Conservation (phyloP, 2,888 invertebrate genomes). For the Argynnis bischoffii region DNA sequence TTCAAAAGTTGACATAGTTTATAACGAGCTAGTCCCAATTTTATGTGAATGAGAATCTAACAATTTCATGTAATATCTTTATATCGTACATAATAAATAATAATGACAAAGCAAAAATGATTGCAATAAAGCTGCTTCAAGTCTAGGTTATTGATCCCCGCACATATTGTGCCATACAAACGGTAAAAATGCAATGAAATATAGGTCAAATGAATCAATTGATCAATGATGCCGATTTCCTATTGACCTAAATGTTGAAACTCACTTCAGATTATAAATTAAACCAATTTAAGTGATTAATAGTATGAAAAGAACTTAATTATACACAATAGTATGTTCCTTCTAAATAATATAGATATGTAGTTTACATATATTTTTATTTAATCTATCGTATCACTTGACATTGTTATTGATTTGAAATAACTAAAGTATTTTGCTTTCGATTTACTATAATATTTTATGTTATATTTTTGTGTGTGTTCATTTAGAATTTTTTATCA, state of each 20-base stretch:
- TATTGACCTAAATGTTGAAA: conserved; percentile 23
- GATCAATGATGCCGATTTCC: conserved; percentile 35
- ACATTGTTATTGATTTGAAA: no score
- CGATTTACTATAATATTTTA: neutral
- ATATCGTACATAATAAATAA: neutral
- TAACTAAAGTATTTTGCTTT: neutral
- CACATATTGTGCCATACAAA: conserved; percentile 23
- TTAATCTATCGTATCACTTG: neutral
- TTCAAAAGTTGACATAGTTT: conserved; percentile 11
- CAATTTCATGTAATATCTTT: no score
- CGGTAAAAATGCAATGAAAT: conserved; percentile 20
- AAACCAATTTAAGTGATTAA: neutral
- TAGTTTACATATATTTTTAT: neutral
- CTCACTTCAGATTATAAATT: conserved; percentile 3
- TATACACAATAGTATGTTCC: neutral
- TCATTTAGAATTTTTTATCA: neutral
- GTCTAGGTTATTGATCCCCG: conserved; percentile 16
- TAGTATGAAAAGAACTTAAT: neutral
- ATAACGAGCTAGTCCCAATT: no score
- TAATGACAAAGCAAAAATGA: neutral
- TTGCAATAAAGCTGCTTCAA: conserved; percentile 9
- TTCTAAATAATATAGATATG: neutral
- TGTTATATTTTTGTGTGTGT: neutral
- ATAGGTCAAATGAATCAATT: conserved; percentile 29
- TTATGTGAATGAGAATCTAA: no score